phyloP scores from a whole-genome alignment of 2,888 invertebrate species.

The Odontocolon sp. region DNA sequence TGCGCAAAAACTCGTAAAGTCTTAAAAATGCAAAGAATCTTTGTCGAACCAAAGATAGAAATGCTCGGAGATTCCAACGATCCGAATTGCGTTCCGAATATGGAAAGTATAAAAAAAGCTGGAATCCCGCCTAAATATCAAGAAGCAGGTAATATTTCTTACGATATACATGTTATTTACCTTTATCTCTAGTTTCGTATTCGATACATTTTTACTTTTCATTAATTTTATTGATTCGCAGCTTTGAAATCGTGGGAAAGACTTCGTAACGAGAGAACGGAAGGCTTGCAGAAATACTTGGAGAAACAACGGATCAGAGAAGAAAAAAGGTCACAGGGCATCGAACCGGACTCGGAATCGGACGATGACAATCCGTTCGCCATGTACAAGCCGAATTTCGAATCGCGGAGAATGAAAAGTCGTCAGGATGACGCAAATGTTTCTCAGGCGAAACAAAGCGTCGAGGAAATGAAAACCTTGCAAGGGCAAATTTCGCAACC shows the following conservation, averaged over 20 bases:
- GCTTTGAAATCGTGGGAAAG: constrained; percentile 73
- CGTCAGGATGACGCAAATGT: no score
- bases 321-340: constrained; percentile 72
- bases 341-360: constrained; percentile 72
- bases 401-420: no score
- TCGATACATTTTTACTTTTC: background rate
- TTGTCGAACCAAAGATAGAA: constrained; percentile 82
- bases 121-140: constrained; percentile 74
- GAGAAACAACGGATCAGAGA: constrained; percentile 73
- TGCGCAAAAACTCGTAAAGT: constrained; percentile 86
- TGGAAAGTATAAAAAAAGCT: constrained; percentile 69
- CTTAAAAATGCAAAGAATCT: constrained; percentile 86
- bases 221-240: constrained; percentile 56
- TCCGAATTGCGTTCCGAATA: constrained; percentile 71
- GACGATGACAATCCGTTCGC: constrained; percentile 75
- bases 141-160: constrained; percentile 67
- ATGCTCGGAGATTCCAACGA: constrained; percentile 75
- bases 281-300: constrained; percentile 71
- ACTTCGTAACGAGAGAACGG: constrained; percentile 68
- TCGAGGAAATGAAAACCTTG: background rate
- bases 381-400: constrained; percentile 69
- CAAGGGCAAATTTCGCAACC: constrained; percentile 18
- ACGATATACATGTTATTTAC: background rate
- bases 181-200: no score
- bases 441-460: no score